Conservation (phyloP, 1,140 invertebrate genomes). For the Lanistes nyassanus region DNA sequence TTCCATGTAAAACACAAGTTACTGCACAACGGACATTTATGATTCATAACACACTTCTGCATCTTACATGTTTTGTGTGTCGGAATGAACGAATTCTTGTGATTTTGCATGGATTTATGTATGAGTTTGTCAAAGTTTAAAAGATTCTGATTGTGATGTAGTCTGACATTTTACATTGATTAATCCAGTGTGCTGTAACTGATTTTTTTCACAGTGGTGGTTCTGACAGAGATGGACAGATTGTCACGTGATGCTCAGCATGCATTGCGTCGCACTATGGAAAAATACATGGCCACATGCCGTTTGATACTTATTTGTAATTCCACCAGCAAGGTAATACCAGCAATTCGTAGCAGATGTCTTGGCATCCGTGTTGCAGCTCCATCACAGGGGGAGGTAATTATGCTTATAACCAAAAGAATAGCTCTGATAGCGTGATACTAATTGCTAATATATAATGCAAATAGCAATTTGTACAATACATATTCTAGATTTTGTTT, state of each 20-base stretch:
- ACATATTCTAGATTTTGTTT: too few species aligned
- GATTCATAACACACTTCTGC: too few species aligned
- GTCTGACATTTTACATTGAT: background rate
- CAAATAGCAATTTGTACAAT: too few species aligned
- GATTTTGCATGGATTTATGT: background rate
- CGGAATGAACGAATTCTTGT: background rate
- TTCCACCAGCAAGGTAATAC: slow-evolving; percentile 91
- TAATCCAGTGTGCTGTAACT: background rate
- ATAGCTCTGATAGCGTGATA: too few species aligned
- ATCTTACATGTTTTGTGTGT: background rate
- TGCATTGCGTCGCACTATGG: slow-evolving; percentile 97
- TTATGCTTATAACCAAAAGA: too few species aligned
- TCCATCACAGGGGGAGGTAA: slow-evolving; percentile 83
- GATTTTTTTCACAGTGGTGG: slow-evolving; percentile 77
- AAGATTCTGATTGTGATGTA: background rate
- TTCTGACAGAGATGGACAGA: slow-evolving; percentile 94
- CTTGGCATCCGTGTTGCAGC: slow-evolving; percentile 90
- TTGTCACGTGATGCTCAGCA: slow-evolving; percentile 99
- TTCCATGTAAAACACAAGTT: too few species aligned
- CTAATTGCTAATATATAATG: too few species aligned
- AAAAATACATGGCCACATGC: slow-evolving; percentile 97
- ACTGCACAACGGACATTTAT: too few species aligned
- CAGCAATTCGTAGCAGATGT: slow-evolving; percentile 94
- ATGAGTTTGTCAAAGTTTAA: background rate
- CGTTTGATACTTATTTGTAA: slow-evolving; percentile 94